Percentiles rank a stretch among this genome's conserved stretches.
Evolutionary conservation across 2,113 vertebrate genomes (phyloP).

Genomic region (Aplodontia rufa): DNA sequence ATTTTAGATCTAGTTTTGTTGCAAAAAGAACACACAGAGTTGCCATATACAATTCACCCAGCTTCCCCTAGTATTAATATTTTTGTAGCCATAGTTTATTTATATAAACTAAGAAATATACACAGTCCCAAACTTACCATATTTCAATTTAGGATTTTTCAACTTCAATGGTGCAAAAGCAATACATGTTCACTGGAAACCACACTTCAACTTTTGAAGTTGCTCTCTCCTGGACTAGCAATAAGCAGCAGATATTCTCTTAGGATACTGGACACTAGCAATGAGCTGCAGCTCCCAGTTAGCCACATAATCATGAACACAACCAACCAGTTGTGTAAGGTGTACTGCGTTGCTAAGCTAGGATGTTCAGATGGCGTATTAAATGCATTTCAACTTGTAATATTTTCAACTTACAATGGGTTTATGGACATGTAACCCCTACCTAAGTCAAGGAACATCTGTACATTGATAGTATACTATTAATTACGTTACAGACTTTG

Average conservation of each 20-base stretch:
- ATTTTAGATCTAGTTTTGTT: background rate
- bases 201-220: background rate
- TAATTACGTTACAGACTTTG: background rate
- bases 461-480: background rate
- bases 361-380: background rate
- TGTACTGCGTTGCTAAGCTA: background rate
- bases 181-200: background rate
- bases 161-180: background rate
- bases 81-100: background rate
- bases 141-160: background rate
- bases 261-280: background rate
- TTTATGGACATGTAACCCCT: background rate
- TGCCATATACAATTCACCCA: background rate
- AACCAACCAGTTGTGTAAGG: background rate
- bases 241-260: background rate
- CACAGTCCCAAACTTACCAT: background rate
- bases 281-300: background rate
- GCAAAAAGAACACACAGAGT: background rate
- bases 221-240: background rate
- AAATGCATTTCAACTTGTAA: background rate
- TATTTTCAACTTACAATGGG: no score
- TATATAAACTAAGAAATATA: constrained; percentile 35
- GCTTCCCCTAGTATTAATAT: background rate
- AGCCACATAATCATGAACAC: background rate
- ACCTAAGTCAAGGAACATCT: background rate